Conservation (phyloP, 2,888 invertebrate species). For the Spisula subtruncata region DNA sequence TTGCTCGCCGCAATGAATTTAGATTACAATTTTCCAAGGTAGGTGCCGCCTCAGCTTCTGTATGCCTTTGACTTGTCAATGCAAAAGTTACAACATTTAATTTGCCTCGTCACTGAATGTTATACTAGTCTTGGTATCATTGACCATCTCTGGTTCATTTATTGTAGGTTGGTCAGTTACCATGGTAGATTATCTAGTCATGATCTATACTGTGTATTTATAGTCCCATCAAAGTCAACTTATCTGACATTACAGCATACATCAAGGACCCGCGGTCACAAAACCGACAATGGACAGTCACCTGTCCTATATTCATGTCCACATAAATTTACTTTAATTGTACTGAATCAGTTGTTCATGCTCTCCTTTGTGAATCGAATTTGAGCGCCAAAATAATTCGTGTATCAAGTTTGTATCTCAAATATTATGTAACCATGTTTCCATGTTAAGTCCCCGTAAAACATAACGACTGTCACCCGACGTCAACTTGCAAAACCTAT, state of each 20-base stretch:
- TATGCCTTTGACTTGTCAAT: no score
- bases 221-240: background rate
- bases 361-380: background rate
- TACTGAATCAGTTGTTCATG: background rate
- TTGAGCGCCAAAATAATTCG: background rate
- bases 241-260: background rate
- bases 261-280: background rate
- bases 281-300: constrained; percentile 8
- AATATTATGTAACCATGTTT: background rate
- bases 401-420: background rate
- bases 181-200: background rate
- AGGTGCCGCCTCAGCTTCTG: no score
- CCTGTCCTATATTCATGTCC: background rate
- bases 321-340: background rate
- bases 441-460: no score
- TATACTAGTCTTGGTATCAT: background rate
- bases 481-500: no score
- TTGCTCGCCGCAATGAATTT: no score
- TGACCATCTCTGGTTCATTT: background rate
- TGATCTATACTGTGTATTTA: background rate
- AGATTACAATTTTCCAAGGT: no score
- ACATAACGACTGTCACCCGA: no score
- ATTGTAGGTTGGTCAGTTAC: background rate
- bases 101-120: no score
- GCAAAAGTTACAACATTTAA: no score